These are phyloP conservation scores for Semotilus atromaculatus DNA, from an alignment of 2,797 vertebrate genomes.

Conservation along the genomic window DNA sequence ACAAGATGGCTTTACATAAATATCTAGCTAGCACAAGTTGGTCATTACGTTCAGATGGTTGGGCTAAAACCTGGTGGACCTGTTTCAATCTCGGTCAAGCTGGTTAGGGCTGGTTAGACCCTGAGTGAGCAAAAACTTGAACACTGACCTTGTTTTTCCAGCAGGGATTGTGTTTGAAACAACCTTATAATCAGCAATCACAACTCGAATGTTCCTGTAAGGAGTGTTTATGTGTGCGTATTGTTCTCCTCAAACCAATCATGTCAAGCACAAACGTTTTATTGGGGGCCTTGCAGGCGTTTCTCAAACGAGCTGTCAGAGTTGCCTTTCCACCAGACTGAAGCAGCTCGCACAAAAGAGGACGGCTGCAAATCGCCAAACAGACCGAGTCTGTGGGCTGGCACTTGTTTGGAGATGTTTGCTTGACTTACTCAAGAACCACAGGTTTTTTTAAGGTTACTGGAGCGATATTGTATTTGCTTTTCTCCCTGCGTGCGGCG, in stretches of 20 bases:
- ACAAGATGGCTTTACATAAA: neutral
- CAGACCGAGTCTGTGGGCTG: slow-evolving; percentile 1
- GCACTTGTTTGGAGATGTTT: slow-evolving; percentile 50
- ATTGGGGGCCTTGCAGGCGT: slow-evolving; percentile 47
- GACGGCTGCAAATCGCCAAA: slow-evolving; percentile 29
- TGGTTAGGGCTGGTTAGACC: neutral
- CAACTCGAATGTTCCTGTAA: slow-evolving; percentile 24
- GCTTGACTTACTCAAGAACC: slow-evolving; percentile 42
- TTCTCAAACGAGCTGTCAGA: slow-evolving; percentile 51
- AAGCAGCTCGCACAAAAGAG: slow-evolving; percentile 41
- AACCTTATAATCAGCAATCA: slow-evolving; percentile 26
- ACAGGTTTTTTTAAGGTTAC: slow-evolving; percentile 52
- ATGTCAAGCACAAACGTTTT: slow-evolving; percentile 37
- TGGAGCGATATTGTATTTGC: slow-evolving; percentile 37
- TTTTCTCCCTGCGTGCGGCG: slow-evolving; percentile 5
- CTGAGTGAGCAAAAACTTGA: neutral
- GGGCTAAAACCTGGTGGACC: neutral
- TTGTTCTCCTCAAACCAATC: slow-evolving; percentile 47
- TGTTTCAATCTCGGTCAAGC: neutral
- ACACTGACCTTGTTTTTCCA: slow-evolving; percentile 3
- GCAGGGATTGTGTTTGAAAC: slow-evolving; percentile 6
- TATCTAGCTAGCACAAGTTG: neutral
- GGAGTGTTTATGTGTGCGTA: slow-evolving; percentile 28
- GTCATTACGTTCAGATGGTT: neutral
- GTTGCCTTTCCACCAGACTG: slow-evolving; percentile 43